These are phyloP conservation scores for Nycteola revayana DNA, from an alignment of 2,888 invertebrate species.

Conservation along the genomic window DNA sequence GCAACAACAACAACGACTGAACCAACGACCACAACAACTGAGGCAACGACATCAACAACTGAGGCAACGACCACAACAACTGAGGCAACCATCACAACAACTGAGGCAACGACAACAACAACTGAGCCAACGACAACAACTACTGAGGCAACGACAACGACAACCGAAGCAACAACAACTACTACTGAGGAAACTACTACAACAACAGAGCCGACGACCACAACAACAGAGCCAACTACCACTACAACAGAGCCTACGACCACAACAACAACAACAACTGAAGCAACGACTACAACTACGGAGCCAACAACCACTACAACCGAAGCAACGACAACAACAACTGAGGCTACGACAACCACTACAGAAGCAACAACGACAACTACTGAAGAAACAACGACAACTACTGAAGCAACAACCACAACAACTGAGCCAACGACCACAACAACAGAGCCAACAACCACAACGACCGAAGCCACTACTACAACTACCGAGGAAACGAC, in stretches of 20 bases:
- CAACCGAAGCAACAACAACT: conserved; percentile 2
- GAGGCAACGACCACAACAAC: not conserved
- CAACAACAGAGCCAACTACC: too few relatives aligned
- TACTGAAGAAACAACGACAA: not conserved
- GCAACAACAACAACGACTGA: conserved; percentile 5
- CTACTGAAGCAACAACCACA: not conserved
- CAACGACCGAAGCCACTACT: not conserved
- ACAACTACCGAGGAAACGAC: not conserved
- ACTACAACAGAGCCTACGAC: conserved; percentile 1
- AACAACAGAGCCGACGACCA: too few relatives aligned
- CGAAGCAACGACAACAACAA: conserved; percentile 2
- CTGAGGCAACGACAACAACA: not conserved
- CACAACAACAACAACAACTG: not conserved
- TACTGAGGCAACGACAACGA: not conserved
- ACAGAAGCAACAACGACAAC: conserved; percentile 7
- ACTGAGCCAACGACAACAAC: not conserved
- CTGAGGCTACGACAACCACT: conserved; percentile 8
- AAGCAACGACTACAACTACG: not conserved
- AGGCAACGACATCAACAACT: not conserved
- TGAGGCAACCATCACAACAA: not conserved
- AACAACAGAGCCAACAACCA: not conserved
- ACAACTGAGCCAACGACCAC: too few relatives aligned
- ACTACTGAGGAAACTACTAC: conserved; percentile 1
- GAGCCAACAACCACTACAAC: conserved; percentile 2
- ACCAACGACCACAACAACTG: not conserved